Percentiles rank a stretch among this genome's conserved stretches.
Evolutionary conservation across 2,888 invertebrate genomes (phyloP).

Genomic region (Morpho achilles): DNA sequence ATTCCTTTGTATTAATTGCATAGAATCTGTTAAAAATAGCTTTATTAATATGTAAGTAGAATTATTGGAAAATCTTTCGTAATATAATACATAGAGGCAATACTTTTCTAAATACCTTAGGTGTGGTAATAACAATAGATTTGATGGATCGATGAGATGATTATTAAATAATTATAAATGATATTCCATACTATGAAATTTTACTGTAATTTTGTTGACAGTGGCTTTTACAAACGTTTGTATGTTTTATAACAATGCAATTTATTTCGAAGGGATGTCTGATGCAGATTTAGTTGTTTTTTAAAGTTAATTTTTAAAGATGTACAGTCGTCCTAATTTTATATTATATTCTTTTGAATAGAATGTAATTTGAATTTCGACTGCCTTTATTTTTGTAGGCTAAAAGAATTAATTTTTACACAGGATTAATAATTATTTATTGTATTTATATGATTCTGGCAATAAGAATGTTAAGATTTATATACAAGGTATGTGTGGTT

Average conservation of each 20-base stretch:
- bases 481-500: background rate
- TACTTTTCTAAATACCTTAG: slow-evolving; percentile 76
- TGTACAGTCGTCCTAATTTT: background rate
- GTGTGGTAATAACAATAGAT: slow-evolving; percentile 72
- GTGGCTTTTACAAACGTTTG: slow-evolving; percentile 43
- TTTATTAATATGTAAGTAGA: slow-evolving; percentile 34
- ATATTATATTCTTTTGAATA: background rate
- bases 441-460: background rate
- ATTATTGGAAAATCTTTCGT: slow-evolving; percentile 55
- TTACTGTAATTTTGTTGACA: slow-evolving; percentile 16
- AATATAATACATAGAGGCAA: slow-evolving; percentile 72
- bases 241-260: slow-evolving; percentile 69
- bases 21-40: too few relatives aligned
- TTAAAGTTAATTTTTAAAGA: too few relatives aligned
- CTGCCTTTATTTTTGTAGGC: too few relatives aligned
- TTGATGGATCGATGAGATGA: slow-evolving; percentile 54
- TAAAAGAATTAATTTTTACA: too few relatives aligned
- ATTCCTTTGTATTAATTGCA: too few relatives aligned
- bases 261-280: slow-evolving; percentile 51
- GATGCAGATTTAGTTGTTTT: slow-evolving; percentile 65
- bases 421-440: too few relatives aligned
- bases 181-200: slow-evolving; percentile 25
- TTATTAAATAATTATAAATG: slow-evolving; percentile 36
- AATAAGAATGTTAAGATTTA: background rate
- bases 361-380: background rate